Percentiles rank a stretch among this genome's conserved stretches.
Conservation (phyloP, 2,888 invertebrate genomes). For the Cyaniris semiargus region DNA sequence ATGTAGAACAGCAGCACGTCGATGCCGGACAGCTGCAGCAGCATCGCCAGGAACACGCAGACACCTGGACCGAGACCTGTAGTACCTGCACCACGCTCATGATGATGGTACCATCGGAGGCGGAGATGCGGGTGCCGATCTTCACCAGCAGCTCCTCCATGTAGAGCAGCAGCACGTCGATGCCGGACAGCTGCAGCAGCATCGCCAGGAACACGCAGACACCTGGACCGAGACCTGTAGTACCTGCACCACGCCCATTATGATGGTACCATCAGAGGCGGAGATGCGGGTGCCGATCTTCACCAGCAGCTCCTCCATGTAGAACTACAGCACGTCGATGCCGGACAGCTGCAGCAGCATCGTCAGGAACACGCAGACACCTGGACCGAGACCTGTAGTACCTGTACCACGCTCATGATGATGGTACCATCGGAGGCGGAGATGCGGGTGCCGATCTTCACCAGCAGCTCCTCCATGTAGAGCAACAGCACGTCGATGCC, state of each 20-base stretch:
- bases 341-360: constrained; percentile 91
- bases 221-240: no score
- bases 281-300: constrained; percentile 84
- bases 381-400: no score
- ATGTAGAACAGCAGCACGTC: constrained; percentile 90
- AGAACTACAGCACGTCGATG: constrained; percentile 89
- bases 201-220: constrained; percentile 86
- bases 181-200: constrained; percentile 91
- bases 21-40: constrained; percentile 91
- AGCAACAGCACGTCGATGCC: constrained; percentile 90
- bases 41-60: constrained; percentile 85
- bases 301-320: constrained; percentile 85
- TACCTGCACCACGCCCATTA: constrained; percentile 69
- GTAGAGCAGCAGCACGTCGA: constrained; percentile 89
- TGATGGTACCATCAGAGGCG: constrained; percentile 77
- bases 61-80: no score
- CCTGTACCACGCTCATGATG: no score
- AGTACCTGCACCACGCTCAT: constrained; percentile 72
- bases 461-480: constrained; percentile 86
- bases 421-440: constrained; percentile 81
- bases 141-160: constrained; percentile 85
- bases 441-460: constrained; percentile 82
- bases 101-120: constrained; percentile 76
- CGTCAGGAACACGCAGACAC: constrained; percentile 84
- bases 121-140: constrained; percentile 83